Conservation (phyloP, 2,797 vertebrate species). For the Aulostomus chinensis region DNA sequence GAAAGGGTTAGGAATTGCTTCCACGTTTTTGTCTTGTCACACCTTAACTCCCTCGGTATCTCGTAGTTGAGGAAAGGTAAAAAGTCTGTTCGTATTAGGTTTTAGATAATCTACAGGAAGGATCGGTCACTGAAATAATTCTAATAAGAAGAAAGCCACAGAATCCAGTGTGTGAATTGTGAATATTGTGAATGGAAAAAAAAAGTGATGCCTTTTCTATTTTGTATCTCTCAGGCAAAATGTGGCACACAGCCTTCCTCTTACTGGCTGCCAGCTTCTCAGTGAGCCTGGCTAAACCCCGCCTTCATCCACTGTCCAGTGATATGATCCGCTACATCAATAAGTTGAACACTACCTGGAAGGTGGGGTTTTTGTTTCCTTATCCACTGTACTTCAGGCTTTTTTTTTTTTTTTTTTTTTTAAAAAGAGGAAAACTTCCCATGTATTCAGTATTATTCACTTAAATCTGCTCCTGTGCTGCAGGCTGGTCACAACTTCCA, state of each 20-base stretch:
- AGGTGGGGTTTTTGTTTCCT: conserved; percentile 68
- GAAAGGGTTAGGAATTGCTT: too few relatives aligned
- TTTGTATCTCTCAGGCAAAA: conserved; percentile 58
- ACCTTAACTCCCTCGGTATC: too few relatives aligned
- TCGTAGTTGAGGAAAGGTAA: too few relatives aligned
- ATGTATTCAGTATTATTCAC: background rate
- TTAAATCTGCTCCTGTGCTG: background rate
- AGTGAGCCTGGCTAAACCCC: conserved; percentile 71
- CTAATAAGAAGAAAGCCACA: too few relatives aligned
- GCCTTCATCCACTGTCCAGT: conserved; percentile 79
- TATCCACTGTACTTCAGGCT: too few relatives aligned
- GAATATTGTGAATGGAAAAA: background rate
- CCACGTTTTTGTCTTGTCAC: too few relatives aligned
- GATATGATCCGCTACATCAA: conserved; percentile 93
- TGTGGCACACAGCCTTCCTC: conserved; percentile 80
- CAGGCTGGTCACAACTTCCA: conserved; percentile 93
- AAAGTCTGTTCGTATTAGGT: too few relatives aligned
- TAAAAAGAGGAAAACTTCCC: too few relatives aligned
- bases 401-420: too few relatives aligned
- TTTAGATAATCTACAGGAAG: too few relatives aligned
- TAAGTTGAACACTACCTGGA: conserved; percentile 93
- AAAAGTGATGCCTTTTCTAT: background rate
- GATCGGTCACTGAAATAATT: too few relatives aligned
- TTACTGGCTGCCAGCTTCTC: conserved; percentile 77
- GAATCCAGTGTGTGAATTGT: background rate